These are phyloP conservation scores for Hoplias malabaricus DNA, from an alignment of 2,113 vertebrate species.

Conservation along the genomic window DNA sequence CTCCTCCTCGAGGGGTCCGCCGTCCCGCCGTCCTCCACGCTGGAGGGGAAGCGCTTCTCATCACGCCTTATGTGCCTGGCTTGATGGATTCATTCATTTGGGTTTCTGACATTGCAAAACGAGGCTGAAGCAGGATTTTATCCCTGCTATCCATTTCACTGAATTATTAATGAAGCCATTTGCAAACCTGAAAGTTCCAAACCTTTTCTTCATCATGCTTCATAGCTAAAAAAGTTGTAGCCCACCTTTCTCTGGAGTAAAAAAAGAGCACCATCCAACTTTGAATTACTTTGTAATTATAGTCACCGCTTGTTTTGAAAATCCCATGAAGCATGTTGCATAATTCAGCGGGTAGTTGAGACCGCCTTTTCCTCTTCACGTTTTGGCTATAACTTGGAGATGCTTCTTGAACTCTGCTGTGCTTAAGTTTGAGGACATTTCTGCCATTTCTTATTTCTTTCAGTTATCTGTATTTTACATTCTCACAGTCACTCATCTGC, in stretches of 20 bases:
- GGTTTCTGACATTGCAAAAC: slow-evolving; percentile 56
- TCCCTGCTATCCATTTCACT: slow-evolving; percentile 48
- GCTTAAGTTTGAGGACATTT: neutral
- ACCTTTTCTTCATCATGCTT: slow-evolving; percentile 41
- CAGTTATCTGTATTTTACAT: slow-evolving; percentile 4
- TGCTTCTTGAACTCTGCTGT: neutral
- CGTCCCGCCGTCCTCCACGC: neutral
- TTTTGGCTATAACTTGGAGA: neutral
- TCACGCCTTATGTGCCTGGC: slow-evolving; percentile 25
- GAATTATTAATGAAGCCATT: slow-evolving; percentile 60
- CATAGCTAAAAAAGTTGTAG: slow-evolving; percentile 30
- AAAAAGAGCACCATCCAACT: slow-evolving; percentile 50
- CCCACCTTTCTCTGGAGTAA: slow-evolving; percentile 44
- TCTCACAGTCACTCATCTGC: slow-evolving; percentile 6
- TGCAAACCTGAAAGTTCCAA: slow-evolving; percentile 45
- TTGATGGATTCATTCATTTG: slow-evolving; percentile 58
- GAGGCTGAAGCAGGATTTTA: slow-evolving; percentile 54
- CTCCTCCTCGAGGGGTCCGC: slow-evolving; percentile 25
- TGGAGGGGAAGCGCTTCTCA: neutral
- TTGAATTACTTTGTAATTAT: slow-evolving; percentile 47
- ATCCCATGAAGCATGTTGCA: slow-evolving; percentile 42
- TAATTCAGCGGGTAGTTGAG: slow-evolving; percentile 46
- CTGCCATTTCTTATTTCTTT: neutral
- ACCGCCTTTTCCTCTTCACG: neutral
- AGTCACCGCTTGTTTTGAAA: slow-evolving; percentile 30